Evolutionary conservation across 2,888 invertebrate species (phyloP), one percentile per base, ranked within the genome.

Genomic region (Hypsopygia costalis): DNA sequence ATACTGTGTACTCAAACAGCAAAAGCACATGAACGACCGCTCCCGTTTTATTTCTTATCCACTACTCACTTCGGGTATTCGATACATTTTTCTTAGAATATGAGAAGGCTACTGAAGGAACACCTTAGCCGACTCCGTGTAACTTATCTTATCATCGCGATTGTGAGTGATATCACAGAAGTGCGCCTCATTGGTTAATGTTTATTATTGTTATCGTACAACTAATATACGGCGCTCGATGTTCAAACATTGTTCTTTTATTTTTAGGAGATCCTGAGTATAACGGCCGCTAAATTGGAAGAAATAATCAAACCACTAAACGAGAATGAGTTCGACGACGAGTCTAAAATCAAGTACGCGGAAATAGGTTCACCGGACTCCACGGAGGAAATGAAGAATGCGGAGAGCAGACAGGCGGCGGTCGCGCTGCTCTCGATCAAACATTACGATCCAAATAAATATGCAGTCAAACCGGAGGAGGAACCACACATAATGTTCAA

Each of bases 401-500:
- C 89, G 47, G 89, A 89, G 63, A 89, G 89, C 51, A 70, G 89
- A 46, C 88, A 89, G 62, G 89, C 89, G 58, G 89, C 89, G 42
- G 89, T 87, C 44, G 87, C 89, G 44, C 70, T 89, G 41, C 71
- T 89, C 41, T 89, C 89, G 55, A 89, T 89, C 43, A 89, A 88
- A 62, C 89, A 89, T 62, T 85, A 89, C 66, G 89, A 89, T 51
- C 89, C 89, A 34, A 76, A 66, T 51, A 89, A 89, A 64, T 89
- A 87, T 63, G 70, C 67, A 20, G 69, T 81, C 43, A 85, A 87
- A 66, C 55, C 69, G 44, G 86, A 87, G 59, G 82, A 85, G 46
- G 83, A 80, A 43, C 90, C 90, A 31, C 91, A 90, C 60, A 90
- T 91, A 56, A 87, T 87, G 69, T 91, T 90, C 68, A 91, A 91